These are phyloP conservation scores for Abramis brama DNA, from an alignment of 2,113 vertebrate genomes.

Conservation along the genomic window DNA sequence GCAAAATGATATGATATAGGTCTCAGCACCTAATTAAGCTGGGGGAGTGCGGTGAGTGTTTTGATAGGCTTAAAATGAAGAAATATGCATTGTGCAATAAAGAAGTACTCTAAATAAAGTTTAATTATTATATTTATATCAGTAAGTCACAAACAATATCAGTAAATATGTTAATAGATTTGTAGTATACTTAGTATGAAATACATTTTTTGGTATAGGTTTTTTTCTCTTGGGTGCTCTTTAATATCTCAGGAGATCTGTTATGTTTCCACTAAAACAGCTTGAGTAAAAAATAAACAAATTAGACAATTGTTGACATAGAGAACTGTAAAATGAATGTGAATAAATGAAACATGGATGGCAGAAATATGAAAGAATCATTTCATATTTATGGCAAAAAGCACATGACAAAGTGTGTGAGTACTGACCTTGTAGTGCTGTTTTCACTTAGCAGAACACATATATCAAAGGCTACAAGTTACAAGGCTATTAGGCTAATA, in stretches of 20 bases:
- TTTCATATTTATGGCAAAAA: background rate
- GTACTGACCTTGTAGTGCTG: background rate
- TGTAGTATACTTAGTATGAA: no score
- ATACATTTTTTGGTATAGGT: no score
- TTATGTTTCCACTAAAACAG: background rate
- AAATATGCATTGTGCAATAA: no score
- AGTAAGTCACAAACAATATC: no score
- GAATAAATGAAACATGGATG: background rate
- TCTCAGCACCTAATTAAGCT: no score
- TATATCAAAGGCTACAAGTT: conserved; percentile 12
- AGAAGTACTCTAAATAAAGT: no score
- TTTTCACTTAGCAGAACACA: conserved; percentile 10
- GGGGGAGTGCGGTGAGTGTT: no score
- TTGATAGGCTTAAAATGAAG: no score
- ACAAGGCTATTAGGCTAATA: conserved; percentile 41
- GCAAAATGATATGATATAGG: no score
- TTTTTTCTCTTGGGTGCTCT: background rate
- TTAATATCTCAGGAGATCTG: background rate
- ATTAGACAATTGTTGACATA: background rate
- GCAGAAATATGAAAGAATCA: background rate
- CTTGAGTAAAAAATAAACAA: background rate
- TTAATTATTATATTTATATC: no score
- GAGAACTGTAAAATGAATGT: background rate
- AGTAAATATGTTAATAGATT: no score
- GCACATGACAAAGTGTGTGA: conserved; percentile 8